These are phyloP conservation scores for Pandion haliaetus DNA, from an alignment of 2,113 vertebrate genomes.

Conservation along the genomic window DNA sequence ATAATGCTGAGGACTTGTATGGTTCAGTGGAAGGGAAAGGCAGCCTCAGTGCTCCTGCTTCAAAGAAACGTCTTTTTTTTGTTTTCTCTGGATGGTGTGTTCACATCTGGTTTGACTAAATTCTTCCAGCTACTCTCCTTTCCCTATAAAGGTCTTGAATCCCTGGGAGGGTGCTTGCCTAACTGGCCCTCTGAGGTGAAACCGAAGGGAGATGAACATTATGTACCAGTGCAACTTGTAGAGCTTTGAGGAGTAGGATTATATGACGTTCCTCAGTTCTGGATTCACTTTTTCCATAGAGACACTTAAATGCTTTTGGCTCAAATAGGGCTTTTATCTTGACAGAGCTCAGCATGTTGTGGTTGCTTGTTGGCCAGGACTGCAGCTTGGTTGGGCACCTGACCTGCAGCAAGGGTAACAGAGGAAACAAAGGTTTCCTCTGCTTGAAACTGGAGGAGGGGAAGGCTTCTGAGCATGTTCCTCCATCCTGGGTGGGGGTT, in stretches of 20 bases:
- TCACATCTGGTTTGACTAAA: slow-evolving; percentile 74
- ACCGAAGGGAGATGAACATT: slow-evolving; percentile 65
- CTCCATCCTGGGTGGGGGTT: not conserved
- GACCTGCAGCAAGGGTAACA: not conserved
- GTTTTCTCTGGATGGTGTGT: slow-evolving; percentile 10
- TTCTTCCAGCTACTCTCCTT: not conserved
- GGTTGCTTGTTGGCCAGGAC: slow-evolving; percentile 1
- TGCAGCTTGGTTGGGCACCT: slow-evolving; percentile 10
- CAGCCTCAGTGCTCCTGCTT: not conserved
- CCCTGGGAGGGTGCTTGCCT: slow-evolving; percentile 58
- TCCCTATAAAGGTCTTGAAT: slow-evolving; percentile 67
- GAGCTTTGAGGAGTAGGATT: not conserved
- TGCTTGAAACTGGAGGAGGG: not conserved
- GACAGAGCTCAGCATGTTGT: slow-evolving; percentile 12
- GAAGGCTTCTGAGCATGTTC: not conserved
- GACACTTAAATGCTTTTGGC: not conserved
- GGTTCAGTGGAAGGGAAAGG: not conserved
- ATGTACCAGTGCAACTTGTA: slow-evolving; percentile 20
- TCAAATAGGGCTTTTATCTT: not conserved
- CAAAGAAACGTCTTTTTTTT: not conserved
- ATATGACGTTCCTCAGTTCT: not conserved
- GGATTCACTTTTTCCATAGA: slow-evolving; percentile 20
- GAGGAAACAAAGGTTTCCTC: slow-evolving; percentile 2
- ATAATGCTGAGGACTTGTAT: fast-evolving
- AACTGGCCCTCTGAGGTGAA: slow-evolving; percentile 63